phyloP scores from a whole-genome alignment of 2,888 invertebrate genomes.

The Drosophila sordidula region DNA sequence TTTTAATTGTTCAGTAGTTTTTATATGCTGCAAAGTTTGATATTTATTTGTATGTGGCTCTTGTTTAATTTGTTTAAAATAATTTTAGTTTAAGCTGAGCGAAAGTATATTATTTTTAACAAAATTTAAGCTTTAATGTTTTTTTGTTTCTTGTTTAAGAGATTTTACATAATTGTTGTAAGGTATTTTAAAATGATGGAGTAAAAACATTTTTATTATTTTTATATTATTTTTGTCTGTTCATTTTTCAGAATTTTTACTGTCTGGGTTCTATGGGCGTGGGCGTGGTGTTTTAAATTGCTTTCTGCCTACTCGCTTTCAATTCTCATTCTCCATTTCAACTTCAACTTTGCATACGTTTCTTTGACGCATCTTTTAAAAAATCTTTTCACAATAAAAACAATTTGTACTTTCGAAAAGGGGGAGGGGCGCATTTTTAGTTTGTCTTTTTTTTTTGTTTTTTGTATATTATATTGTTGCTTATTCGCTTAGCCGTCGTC shows the following conservation, averaged over 20 bases:
- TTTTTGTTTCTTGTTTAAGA: slow-evolving; percentile 2
- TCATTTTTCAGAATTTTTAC: not conserved
- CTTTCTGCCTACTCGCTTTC: slow-evolving; percentile 42
- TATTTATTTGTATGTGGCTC: slow-evolving; percentile 4
- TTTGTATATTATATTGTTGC: slow-evolving; percentile 40
- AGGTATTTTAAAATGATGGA: not conserved
- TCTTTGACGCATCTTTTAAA: slow-evolving; percentile 50
- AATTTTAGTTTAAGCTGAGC: slow-evolving; percentile 11
- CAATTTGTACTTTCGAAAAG: slow-evolving; percentile 86
- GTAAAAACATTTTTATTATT: slow-evolving; percentile 3
- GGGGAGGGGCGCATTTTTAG: slow-evolving; percentile 83
- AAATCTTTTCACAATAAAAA: slow-evolving; percentile 83
- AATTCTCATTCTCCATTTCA: slow-evolving; percentile 31
- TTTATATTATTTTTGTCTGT: not conserved
- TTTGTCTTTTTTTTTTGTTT: slow-evolving; percentile 37
- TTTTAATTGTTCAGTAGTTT: not conserved
- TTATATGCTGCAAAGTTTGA: not conserved
- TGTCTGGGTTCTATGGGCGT: slow-evolving; percentile 35
- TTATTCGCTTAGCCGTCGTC: slow-evolving; percentile 50
- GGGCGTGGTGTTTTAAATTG: slow-evolving; percentile 23
- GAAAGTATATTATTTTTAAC: slow-evolving; percentile 4
- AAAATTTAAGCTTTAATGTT: slow-evolving; percentile 8
- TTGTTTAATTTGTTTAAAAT: not conserved
- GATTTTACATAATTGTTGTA: not conserved
- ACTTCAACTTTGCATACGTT: slow-evolving; percentile 56